Percentiles rank a stretch among this genome's conserved stretches.
Conservation (phyloP, 1,140 invertebrate species). For the Diachasmimorpha longicaudata region DNA sequence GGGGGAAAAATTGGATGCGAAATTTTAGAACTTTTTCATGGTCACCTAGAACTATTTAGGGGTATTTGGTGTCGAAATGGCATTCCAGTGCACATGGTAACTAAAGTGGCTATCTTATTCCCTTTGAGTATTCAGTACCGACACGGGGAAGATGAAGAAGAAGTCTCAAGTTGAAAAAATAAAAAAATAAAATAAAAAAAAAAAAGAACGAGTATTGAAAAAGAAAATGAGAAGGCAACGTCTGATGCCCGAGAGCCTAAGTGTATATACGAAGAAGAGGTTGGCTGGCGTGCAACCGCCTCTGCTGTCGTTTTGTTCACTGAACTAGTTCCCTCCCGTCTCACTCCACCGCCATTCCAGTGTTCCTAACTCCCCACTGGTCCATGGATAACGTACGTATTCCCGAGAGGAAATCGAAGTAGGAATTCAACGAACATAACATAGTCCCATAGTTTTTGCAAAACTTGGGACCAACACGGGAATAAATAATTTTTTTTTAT, state of each 20-base stretch:
- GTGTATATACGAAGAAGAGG: neutral
- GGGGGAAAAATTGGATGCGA: neutral
- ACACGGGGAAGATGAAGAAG: conserved; percentile 8
- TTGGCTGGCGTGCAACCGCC: conserved; percentile 43
- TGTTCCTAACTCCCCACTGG: neutral
- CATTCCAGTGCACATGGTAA: conserved; percentile 11
- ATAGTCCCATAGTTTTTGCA: neutral
- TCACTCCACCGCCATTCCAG: conserved; percentile 25
- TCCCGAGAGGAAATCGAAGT: conserved; percentile 7
- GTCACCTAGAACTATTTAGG: neutral
- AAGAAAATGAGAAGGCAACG: conserved; percentile 2
- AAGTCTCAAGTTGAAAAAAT: neutral
- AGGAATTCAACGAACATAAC: conserved; percentile 22
- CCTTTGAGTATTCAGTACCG: neutral
- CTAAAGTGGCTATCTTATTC: conserved; percentile 5
- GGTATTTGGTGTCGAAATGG: neutral
- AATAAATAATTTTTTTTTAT: neutral
- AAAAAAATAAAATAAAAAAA: neutral
- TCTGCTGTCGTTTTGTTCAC: conserved; percentile 50
- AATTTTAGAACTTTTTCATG: neutral
- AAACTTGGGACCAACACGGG: neutral
- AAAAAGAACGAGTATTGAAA: neutral
- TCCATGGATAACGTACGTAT: neutral
- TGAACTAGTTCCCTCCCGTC: conserved; percentile 51
- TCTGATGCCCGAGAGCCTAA: conserved; percentile 6